Percentiles rank a stretch among this genome's conserved stretches.
Evolutionary conservation across 1,140 invertebrate species (phyloP).

Genomic region (Hypsibius dujardini): DNA sequence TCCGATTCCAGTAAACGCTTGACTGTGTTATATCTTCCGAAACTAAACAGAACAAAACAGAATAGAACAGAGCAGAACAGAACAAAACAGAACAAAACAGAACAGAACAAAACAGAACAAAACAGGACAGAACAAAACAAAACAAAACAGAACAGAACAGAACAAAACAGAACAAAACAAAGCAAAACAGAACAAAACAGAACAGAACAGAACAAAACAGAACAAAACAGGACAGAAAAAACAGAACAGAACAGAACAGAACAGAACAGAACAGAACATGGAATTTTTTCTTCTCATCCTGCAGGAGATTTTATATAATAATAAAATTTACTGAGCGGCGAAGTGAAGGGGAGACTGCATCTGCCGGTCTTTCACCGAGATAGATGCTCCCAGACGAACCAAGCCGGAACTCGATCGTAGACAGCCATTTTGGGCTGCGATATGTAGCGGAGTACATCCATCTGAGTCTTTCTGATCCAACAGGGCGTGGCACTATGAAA

Average conservation of each 20-base stretch:
- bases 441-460: conserved; percentile 70
- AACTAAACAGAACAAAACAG: too few species aligned
- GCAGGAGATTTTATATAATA: too few species aligned
- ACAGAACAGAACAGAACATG: conserved; percentile 11
- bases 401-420: conserved; percentile 58
- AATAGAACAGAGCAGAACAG: too few species aligned
- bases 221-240: too few species aligned
- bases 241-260: conserved; percentile 26
- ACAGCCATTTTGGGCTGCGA: conserved; percentile 61
- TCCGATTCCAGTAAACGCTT: conserved; percentile 13
- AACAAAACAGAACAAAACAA: too few species aligned
- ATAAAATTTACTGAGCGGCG: conserved; percentile 49
- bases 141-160: too few species aligned
- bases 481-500: conserved; percentile 29
- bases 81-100: too few species aligned
- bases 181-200: too few species aligned
- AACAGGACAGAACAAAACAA: too few species aligned
- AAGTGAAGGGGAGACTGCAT: conserved; percentile 75
- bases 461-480: conserved; percentile 63
- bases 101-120: too few species aligned
- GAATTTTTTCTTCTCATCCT: too few species aligned
- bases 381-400: conserved; percentile 55
- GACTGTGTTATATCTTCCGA: conserved; percentile 63
- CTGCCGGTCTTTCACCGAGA: conserved; percentile 68
- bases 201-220: too few species aligned